Evolutionary conservation across 2,888 invertebrate species (phyloP), one percentile per base, ranked within the genome.

Genomic region (Drosophila histrio): DNA sequence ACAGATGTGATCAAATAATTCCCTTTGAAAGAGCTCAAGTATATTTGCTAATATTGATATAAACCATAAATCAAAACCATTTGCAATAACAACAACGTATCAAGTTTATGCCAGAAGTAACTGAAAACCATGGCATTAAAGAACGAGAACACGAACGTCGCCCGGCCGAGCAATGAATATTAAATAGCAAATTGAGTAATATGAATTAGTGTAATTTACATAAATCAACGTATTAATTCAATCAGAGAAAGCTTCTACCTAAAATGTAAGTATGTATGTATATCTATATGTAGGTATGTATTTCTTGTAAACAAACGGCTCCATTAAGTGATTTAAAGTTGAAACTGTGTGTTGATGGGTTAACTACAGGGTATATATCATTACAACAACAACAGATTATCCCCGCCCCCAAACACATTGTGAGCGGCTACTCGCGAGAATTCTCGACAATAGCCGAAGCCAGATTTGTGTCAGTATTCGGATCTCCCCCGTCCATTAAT

Each of bases 161-260:
- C 47, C 28, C 52, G 26, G 43, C 13, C 62, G 15, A 39, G 49
- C 86, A 65, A 85, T 87, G 81, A 85, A 85, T 87, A 82, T 88
- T 86, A 83, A 79, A 79, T 73, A 88, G 77, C 84, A 83, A 88
- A 82, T 82, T 84, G 87, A 84, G 79, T 88, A 84, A 84, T 76
- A 75, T 70, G 87, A 88, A 84, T 85, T 87, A 87, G 86, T 87
- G 83, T 85, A 88, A 85, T 87, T 88, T 87, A 88, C 89, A 85
- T 81, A 84, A 88, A 81, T 87, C 82, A 84, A 57, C 65, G 67
- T 65, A 84, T 85, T 85, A 85, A 85, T 85, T 87, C 85, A 85
- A 85, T 88, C 80, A 86, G 77, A 65, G 84, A 72, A 67, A 68
- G 62, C 65, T 59, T 36, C 75, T 62, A 70, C 64, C 70, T 61